Evolutionary conservation across 2,113 vertebrate species (phyloP).

Genomic region (Cyanistes caeruleus): DNA sequence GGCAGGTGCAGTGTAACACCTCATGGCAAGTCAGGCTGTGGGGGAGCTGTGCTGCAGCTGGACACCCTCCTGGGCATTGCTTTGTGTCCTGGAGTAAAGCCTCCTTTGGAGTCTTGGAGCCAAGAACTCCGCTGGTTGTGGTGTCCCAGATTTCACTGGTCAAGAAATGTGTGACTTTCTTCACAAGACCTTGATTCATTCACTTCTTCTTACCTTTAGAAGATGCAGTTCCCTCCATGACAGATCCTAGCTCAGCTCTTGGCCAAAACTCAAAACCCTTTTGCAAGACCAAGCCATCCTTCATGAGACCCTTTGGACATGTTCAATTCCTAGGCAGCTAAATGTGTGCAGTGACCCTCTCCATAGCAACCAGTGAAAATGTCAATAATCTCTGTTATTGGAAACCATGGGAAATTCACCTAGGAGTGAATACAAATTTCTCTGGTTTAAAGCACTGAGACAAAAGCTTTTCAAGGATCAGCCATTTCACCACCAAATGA

Average conservation of each 20-base stretch:
- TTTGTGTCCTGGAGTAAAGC: background rate
- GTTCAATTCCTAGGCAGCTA: background rate
- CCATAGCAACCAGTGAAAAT: background rate
- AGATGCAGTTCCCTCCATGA: background rate
- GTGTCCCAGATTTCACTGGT: background rate
- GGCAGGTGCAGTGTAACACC: background rate
- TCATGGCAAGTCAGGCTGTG: background rate
- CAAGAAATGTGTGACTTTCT: background rate
- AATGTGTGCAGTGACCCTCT: background rate
- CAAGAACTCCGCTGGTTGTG: background rate
- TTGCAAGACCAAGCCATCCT: background rate
- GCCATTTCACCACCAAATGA: background rate
- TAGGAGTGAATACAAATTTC: background rate
- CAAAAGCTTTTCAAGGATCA: conserved; percentile 15
- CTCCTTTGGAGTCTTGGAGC: background rate
- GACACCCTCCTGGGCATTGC: background rate
- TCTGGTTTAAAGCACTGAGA: background rate
- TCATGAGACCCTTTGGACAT: background rate
- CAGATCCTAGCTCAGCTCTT: background rate
- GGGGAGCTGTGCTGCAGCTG: background rate
- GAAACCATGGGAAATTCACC: background rate
- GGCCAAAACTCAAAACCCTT: background rate
- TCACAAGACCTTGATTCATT: background rate
- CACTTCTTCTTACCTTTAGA: background rate
- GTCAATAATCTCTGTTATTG: background rate